Base-by-base conservation (phyloP, 2,797 vertebrate genomes). In the Holocentrus rufus region DNA sequence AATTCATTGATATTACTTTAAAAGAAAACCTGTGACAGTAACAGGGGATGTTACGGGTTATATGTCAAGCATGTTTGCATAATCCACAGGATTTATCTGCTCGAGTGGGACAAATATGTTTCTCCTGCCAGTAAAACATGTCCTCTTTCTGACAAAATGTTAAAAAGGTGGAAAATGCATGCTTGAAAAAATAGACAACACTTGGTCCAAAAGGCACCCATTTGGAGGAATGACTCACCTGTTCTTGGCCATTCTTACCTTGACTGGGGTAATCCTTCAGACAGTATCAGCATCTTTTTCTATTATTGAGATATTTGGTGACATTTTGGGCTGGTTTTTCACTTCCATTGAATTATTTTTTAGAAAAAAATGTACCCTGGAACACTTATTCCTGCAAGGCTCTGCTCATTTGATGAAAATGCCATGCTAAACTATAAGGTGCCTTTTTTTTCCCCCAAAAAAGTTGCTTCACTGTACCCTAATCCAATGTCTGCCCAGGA, bases 141-240 rank as follows among this genome's bases (percentile, higher is more conserved):
- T 70, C 47, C 20, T 49, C 44, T 63, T 42, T 27, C 25, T 75
- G 52, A 54, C 23, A 44, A 15, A 53, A 54, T 59, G 30, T 63
- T 46, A 61, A 61, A 82, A 71, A 44, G 58, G 61, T 3, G 25
- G 25, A 71, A 71, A 79, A 52, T 20, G 47, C 17, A 76, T 15
- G 39, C 44, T 44, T 50, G 10, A 13, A 36, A 47, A 70, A 67
- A 76, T 5, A 69, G 10, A 80, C 74, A 34, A 34, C 31, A 34
- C 31, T 34, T 34, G 5, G 31, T 34, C 31, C 31, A 34, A 34
- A 67, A 53, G 34, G 1, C 25, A 27, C 39, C 11, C 20, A 39
- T 20, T 74, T 61, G 9, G 31, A 30, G 23, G 14, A 65, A 57
- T 17, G 5, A 31, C 31, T 10, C 36, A 39, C 36, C 36, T 39